Base-by-base conservation (phyloP, 2,797 vertebrate species). In the Pyrrhura leucotis region DNA sequence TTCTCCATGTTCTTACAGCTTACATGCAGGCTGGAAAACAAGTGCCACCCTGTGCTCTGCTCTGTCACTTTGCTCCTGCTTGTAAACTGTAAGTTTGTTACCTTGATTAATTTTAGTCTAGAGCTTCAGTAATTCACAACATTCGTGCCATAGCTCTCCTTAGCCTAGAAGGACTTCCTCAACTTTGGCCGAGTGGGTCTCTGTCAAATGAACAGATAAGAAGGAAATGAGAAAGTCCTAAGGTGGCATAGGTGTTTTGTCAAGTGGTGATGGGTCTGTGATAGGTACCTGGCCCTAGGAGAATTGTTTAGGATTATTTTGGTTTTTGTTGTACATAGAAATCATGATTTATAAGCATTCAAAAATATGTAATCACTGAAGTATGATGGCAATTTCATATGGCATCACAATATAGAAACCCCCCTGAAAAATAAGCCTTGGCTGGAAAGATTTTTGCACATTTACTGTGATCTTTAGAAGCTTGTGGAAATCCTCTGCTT, bases 381-480 rank as follows among this genome's bases (percentile, higher is more conserved):
- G 7, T 40, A 16, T 19, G 12, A 63, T 33, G 87, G 23, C 5
- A 28, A 18, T 89, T 87, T 82, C 33, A n/a, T 44, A 12, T 40
- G 35, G 4, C 9, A 39, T 47, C 29, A 33, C 61, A 81, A 67
- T 68, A 40, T 29, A 42, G 47, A 4, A 8, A 45, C 62, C 63
- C 3, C 0, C 1, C 7, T 50, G 42, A 75, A 77, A 88, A 89
- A 50, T 22, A 37, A 47, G 4, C 22, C 29, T 56, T 1, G 2
- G 33, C 5, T 13, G 42, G 68, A 59, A 73, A 67, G 18, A 22
- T 50, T 63, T 73, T 73, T 83, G 14, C 11, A 7, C 25, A 7
- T 61, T 75, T 80, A 37, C 18, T 66, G 10, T 44, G 29, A 40
- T 65, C 16, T 84, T 40, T 33, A 59, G 71, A 50, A 90, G 42